Conservation (phyloP, 2,113 vertebrate species). For the Pedetes capensis region DNA sequence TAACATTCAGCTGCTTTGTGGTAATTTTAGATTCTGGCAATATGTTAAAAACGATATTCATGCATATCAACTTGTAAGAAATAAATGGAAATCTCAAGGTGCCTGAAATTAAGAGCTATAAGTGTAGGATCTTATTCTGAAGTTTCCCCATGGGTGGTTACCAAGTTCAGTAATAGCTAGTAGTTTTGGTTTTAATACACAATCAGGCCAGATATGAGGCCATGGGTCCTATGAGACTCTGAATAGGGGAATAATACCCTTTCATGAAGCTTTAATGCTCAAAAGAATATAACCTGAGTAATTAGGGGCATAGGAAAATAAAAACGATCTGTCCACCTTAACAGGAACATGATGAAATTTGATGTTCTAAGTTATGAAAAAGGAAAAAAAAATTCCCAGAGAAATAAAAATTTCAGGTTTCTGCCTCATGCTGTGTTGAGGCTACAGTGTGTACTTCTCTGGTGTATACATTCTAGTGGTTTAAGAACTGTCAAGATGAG, state of each 20-base stretch:
- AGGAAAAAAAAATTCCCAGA: neutral
- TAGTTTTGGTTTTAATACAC: conserved; percentile 58
- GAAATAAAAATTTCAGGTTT: neutral
- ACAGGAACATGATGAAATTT: conserved; percentile 12
- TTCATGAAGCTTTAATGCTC: conserved; percentile 44
- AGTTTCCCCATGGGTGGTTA: conserved; percentile 51
- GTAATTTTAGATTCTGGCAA: conserved; percentile 47
- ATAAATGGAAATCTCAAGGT: conserved; percentile 68
- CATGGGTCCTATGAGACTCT: conserved; percentile 13
- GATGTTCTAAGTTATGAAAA: neutral
- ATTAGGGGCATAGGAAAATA: neutral
- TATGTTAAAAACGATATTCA: conserved; percentile 66
- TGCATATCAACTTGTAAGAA: conserved; percentile 64
- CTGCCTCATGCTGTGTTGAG: neutral
- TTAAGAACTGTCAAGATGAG: conserved; percentile 41
- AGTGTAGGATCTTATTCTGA: conserved; percentile 39
- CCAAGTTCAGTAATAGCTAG: conserved; percentile 57
- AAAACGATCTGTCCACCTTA: neutral
- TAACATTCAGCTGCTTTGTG: conserved; percentile 42
- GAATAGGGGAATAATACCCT: conserved; percentile 42
- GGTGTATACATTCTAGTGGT: no score
- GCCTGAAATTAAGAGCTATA: conserved; percentile 62
- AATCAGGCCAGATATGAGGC: conserved; percentile 43
- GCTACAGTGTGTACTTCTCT: conserved; percentile 13
- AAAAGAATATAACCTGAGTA: neutral